Evolutionary conservation across 2,113 vertebrate species (phyloP), one percentile per base, ranked within the genome.

Genomic region (Cyprinodon tularosa): DNA sequence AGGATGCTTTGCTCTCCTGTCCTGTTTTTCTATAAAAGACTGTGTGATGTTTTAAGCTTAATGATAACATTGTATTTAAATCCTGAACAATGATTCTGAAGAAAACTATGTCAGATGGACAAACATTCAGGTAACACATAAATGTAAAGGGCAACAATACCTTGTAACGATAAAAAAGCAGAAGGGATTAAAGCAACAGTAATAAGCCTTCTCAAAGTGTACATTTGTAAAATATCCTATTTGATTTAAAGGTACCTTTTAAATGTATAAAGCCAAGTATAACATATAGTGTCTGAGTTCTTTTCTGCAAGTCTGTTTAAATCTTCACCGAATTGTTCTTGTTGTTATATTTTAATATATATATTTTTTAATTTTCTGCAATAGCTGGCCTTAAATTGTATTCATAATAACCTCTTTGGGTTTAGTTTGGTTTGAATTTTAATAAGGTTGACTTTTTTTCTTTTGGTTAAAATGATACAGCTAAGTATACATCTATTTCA

Each of bases 71-170:
- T 71, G 12, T 22, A 72, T 60, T 86, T 78, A 74, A 84, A 86
- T 86, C 64, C 80, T 2, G 62, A 80, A 72, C 78, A 87, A 87
- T 90, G 77, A 80, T 71, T 89, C 80, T 62, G 38, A 64, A 73
- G 42, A 71, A 44, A 39, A 39, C 17, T 36, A 74, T 14, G 14
- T 53, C 45, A 57, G 71, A 62, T 69, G 69, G 59, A 67, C 65
- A 65, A 44, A 68, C 72, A 47, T 70, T 20, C 17, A 57, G 15
- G 6, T 65, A 48, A 67, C 66, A 76, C 38, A 29, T 47, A 65
- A 63, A 82, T 53, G 65, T 12, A 4, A 0, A 36, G 45, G 4
- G n/a, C 66, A 29, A 29, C 22, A 8, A 37, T 37, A 13, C 20
- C 48, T 12, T 17, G 36, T 45, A 71, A 78, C 53, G 1, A 29